Evolutionary conservation across 2,797 vertebrate species (phyloP).

Genomic region (Mallotus villosus): DNA sequence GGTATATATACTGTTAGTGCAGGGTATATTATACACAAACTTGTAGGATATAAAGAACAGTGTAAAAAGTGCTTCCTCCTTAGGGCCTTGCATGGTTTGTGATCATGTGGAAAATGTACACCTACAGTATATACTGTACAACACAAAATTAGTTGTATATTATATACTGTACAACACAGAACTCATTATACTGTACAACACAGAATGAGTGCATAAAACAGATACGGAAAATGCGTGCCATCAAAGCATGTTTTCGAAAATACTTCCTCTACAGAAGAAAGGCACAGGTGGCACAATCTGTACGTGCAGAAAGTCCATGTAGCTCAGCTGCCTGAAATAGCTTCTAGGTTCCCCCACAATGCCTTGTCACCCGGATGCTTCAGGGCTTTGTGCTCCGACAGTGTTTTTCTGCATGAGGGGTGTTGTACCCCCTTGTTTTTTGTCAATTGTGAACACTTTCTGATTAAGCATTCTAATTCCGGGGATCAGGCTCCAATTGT

Average conservation of each 20-base stretch:
- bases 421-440: conserved; percentile 63
- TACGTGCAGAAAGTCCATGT: conserved; percentile 40
- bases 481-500: conserved; percentile 73
- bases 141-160: too few relatives aligned
- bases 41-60: too few relatives aligned
- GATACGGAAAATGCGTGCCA: too few relatives aligned
- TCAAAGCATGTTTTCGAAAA: conserved; percentile 13
- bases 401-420: conserved; percentile 69
- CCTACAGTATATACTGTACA: too few relatives aligned
- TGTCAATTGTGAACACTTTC: conserved; percentile 70
- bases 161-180: too few relatives aligned
- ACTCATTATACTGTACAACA: too few relatives aligned
- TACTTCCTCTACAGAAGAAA: background rate
- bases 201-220: too few relatives aligned
- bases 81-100: too few relatives aligned
- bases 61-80: too few relatives aligned
- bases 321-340: conserved; percentile 60
- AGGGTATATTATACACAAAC: too few relatives aligned
- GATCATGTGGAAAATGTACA: too few relatives aligned
- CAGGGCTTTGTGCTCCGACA: conserved; percentile 53
- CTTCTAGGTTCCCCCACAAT: conserved; percentile 56
- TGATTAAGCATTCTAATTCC: conserved; percentile 70
- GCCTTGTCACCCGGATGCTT: conserved; percentile 44
- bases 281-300: conserved; percentile 6
- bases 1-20: too few relatives aligned